These are phyloP conservation scores for Blastobasis adustella DNA, from an alignment of 2,888 invertebrate species.

Conservation along the genomic window DNA sequence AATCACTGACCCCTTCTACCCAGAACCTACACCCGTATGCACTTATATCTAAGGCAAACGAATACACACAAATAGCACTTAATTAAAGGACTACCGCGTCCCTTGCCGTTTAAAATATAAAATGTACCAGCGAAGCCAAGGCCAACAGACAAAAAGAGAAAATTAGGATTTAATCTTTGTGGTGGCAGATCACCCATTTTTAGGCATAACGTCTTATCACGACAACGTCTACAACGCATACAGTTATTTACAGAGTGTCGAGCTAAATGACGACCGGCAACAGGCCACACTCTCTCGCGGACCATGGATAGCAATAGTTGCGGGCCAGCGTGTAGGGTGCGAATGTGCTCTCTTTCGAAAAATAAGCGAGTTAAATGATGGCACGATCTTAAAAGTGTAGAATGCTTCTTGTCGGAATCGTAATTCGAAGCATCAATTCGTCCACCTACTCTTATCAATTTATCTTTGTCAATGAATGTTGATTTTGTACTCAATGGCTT, in stretches of 20 bases:
- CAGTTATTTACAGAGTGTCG: not conserved
- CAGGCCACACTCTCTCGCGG: not conserved
- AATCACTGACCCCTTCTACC: conserved; percentile 3
- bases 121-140: conserved; percentile 3
- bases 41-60: too few species aligned
- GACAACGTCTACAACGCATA: not conserved
- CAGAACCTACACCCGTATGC: too few species aligned
- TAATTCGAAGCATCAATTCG: conserved; percentile 1
- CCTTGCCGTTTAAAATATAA: conserved; percentile 2
- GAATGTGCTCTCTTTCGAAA: not conserved
- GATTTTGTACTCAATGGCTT: not conserved
- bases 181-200: conserved; percentile 1
- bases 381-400: not conserved
- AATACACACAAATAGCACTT: conserved; percentile 5
- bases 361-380: not conserved
- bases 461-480: conserved; percentile 1
- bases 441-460: conserved; percentile 1
- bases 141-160: conserved; percentile 4
- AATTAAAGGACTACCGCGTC: not conserved
- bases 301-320: not conserved
- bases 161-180: conserved; percentile 1
- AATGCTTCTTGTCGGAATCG: conserved; percentile 1
- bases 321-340: not conserved
- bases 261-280: not conserved
- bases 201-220: not conserved